Base-by-base conservation (phyloP, 1,140 invertebrate species). In the Heliconius melpomene region DNA sequence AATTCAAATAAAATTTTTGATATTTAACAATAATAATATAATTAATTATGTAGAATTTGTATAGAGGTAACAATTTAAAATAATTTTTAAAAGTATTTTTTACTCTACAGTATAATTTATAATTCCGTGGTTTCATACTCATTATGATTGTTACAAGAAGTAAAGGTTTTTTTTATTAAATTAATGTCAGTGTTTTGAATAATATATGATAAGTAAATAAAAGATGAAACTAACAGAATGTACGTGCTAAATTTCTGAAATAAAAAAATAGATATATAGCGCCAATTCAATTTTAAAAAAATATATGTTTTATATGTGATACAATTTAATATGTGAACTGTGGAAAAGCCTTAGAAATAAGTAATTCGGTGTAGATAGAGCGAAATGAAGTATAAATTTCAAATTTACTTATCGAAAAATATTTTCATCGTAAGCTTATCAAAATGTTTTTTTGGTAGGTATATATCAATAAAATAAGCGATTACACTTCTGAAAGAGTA, bases 361-460 rank as follows among this genome's bases (percentile, higher is more conserved):
- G 60, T 77, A 77, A 77, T 77, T 77, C 75, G 75, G 75, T 77
- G 66, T 46, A 77, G 75, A 79, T 72, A 46, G 75, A 79, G 66
- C 74, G 20, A 54, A 79, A 74, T 54, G 7, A 50, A 75, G 23
- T 66, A 54, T 16, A 66, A 74, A 74, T 38, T 6, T 76, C 38
- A n/a, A 66, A 74, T 74, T 72, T 77, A 38, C 74, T 36, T 77
- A 57, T 83, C 79, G 66, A 83, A 83, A 83, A 83, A 81, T 83
- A 83, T 81, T n/a, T n/a, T 77, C 46, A 50, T 66, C 60, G 26
- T 87, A 88, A 87, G 87, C 87, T 80, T 75, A 86, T 89, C 85
- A 85, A 89, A 87, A 87, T 81, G n/a, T 82, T 80, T 74, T 60
- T 82, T 80, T 74, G 7, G 78, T 66, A 71, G 72, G 77, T 83